These are phyloP conservation scores for Netelia virgata DNA, from an alignment of 2,888 invertebrate genomes.

Conservation along the genomic window DNA sequence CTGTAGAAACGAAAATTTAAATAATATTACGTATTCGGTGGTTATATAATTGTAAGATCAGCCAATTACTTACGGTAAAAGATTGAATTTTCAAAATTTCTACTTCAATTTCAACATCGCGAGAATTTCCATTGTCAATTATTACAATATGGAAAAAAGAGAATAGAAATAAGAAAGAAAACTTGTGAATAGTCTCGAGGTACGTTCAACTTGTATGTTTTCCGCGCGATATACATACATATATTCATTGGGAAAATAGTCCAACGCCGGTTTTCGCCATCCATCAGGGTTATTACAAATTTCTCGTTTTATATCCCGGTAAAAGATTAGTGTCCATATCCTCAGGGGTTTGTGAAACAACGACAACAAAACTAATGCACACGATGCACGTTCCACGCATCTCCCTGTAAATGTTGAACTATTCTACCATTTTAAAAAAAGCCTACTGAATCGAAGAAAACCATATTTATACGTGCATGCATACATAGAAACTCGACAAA, in stretches of 20 bases:
- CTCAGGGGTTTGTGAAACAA: constrained; percentile 26
- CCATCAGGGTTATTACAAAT: constrained; percentile 70
- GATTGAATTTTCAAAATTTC: not conserved
- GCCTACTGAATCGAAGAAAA: constrained; percentile 43
- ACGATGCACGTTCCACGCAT: not conserved
- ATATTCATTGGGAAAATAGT: constrained; percentile 40
- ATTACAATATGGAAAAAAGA: constrained; percentile 24
- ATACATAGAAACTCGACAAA: not conserved
- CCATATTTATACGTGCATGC: constrained; percentile 1
- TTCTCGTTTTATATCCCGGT: constrained; percentile 41
- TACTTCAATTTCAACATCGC: not conserved
- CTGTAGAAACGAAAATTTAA: not conserved
- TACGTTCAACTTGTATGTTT: not conserved
- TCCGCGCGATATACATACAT: constrained; percentile 9
- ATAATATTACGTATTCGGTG: not conserved
- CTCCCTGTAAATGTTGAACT: constrained; percentile 1
- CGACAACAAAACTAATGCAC: constrained; percentile 18
- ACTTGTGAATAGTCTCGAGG: constrained; percentile 14
- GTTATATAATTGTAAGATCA: too few species aligned
- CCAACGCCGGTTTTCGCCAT: constrained; percentile 49
- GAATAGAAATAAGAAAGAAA: constrained; percentile 13
- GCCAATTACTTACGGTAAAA: not conserved
- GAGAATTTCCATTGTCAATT: constrained; percentile 49
- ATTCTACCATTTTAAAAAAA: constrained; percentile 17
- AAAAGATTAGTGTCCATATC: constrained; percentile 59